phyloP scores from a whole-genome alignment of 2,888 invertebrate genomes.

The Drosophila robusta region DNA sequence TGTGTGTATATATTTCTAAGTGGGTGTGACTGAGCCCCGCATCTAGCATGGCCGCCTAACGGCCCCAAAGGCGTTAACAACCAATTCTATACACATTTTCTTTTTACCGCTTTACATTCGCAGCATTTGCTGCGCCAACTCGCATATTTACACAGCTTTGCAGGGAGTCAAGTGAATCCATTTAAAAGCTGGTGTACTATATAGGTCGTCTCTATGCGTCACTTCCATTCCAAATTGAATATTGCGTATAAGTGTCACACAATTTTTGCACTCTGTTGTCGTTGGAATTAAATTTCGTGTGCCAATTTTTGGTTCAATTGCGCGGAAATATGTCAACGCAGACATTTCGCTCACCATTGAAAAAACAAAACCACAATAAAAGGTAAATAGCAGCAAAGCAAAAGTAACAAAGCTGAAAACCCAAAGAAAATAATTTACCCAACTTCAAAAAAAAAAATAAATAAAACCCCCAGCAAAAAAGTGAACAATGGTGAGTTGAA shows the following conservation, averaged over 20 bases:
- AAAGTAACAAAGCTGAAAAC: constrained; percentile 16
- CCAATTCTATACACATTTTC: constrained; percentile 32
- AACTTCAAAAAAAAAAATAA: constrained; percentile 36
- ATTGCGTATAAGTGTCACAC: constrained; percentile 59
- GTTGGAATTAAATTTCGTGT: constrained; percentile 69
- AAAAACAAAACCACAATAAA: constrained; percentile 49
- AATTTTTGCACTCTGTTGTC: constrained; percentile 23
- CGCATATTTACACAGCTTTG: constrained; percentile 49
- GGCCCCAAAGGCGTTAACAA: constrained; percentile 31
- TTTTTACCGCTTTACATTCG: constrained; percentile 23
- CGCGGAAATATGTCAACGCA: constrained; percentile 64
- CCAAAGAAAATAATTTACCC: constrained; percentile 40
- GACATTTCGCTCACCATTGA: constrained; percentile 19
- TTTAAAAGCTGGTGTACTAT: constrained; percentile 24
- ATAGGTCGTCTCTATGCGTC: constrained; percentile 31
- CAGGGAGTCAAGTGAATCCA: constrained; percentile 39
- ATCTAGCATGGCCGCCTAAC: constrained; percentile 11
- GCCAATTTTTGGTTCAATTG: constrained; percentile 71
- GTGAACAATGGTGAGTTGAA: constrained; percentile 15
- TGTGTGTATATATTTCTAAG: constrained; percentile 20
- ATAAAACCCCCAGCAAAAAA: constrained; percentile 16
- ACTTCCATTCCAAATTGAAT: constrained; percentile 60
- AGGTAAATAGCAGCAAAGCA: constrained; percentile 17
- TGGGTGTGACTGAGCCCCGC: constrained; percentile 29
- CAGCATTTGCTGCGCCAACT: constrained; percentile 53